A percentile compares a stretch with the other conserved stretches of the same genome.
Evolutionary conservation across 2,113 vertebrate species (phyloP).

Genomic region (Mionectes macconnelli): DNA sequence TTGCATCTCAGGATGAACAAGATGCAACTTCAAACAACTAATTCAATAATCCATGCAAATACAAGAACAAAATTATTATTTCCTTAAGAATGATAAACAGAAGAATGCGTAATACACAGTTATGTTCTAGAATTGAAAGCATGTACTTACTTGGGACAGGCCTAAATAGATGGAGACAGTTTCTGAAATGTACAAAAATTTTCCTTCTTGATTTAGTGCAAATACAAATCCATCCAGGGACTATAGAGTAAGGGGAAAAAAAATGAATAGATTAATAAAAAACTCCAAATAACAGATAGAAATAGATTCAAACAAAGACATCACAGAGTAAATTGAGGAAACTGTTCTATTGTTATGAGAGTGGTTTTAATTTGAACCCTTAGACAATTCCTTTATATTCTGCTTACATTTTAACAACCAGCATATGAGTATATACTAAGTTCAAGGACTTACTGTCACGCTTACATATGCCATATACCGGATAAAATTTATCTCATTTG

Average conservation of each 20-base stretch:
- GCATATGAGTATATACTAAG: background rate
- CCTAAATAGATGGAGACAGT: slow-evolving; percentile 99
- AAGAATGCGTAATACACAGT: background rate
- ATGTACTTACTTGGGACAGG: slow-evolving; percentile 93
- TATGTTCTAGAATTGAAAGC: slow-evolving; percentile 33
- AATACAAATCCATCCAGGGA: slow-evolving; percentile 99
- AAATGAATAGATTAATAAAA: slow-evolving; percentile 41
- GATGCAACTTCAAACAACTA: slow-evolving; percentile 22
- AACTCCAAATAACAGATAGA: background rate
- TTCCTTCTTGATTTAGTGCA: slow-evolving; percentile 99
- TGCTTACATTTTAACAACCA: background rate
- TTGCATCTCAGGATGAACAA: slow-evolving; percentile 5
- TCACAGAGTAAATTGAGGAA: background rate
- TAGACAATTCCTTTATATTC: background rate
- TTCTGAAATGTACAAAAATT: slow-evolving; percentile 99
- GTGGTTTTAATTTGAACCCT: background rate
- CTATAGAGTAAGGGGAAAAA: slow-evolving; percentile 71
- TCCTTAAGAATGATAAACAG: background rate
- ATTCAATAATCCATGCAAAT: slow-evolving; percentile 47
- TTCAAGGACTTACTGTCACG: background rate
- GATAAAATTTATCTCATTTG: background rate
- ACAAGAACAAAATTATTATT: slow-evolving; percentile 22
- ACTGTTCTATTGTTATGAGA: background rate
- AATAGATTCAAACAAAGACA: slow-evolving; percentile 4
- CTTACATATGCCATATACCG: background rate